Base-by-base conservation (phyloP, 2,113 vertebrate genomes). In the Pterophyllum scalare region DNA sequence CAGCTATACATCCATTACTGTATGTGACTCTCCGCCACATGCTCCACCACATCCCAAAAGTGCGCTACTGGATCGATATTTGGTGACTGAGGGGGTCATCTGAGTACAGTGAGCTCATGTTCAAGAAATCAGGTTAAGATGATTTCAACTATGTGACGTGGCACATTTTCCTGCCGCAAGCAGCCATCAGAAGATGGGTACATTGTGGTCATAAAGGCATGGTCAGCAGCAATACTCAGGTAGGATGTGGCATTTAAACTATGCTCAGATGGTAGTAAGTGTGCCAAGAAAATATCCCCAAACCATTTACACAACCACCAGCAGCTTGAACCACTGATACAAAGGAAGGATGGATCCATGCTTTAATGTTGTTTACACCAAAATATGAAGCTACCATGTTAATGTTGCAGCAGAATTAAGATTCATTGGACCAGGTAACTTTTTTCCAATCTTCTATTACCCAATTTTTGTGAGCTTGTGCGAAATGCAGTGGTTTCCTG, bases 401-500 rank as follows among this genome's bases (percentile, higher is more conserved):
- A 58, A 58, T 58, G 22, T 58, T 6, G 56, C 56, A 58, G 22
- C 22, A 58, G n/a, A 58, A 58, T 58, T 12, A n/a, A 24, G 57
- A 58, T 12, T 58, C 22, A 14, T 58, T 22, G 14, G 22, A 58
- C 11, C 57, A 58, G 56, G n/a, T 8, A 22, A 57, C n/a, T 12
- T 70, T 70, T 70, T 70, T 70, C 43, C 24, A 67, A 49, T 67
- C 64, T 67, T 67, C 40, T 49, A 17, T 67, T 67, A 19, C 28
- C 6, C 9, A 49, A 70, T 43, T 70, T 70, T 20, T 12, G 40
- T 0, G 5, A 1, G 1, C 0, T 6, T 2, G 10, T 12, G 40
- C 49, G 43, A 49, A 70, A 28, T 70, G 65, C 43, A 49, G 49
- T 15, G 20, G 43, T 70, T 70, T 70, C 43, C 43, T 70, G 10